These are phyloP conservation scores for Ornithoptera priamus DNA, from an alignment of 2,888 invertebrate species.

Conservation along the genomic window DNA sequence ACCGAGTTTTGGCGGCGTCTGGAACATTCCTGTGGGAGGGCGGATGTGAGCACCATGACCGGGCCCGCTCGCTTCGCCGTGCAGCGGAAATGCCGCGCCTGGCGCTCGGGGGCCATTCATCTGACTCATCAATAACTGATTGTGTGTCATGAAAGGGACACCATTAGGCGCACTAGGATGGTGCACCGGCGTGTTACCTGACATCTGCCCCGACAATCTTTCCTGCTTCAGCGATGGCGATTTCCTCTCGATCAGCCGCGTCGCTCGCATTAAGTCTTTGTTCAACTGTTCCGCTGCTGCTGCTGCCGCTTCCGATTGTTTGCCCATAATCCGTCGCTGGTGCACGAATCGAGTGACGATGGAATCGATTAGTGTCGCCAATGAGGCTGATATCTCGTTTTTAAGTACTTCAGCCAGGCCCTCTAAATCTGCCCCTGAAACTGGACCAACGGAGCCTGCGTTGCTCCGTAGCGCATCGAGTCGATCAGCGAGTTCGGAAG, in stretches of 20 bases:
- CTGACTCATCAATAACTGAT: constrained; percentile 74
- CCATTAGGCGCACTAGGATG: constrained; percentile 69
- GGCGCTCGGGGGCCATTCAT: constrained; percentile 82
- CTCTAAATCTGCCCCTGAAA: constrained; percentile 90
- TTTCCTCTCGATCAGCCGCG: constrained; percentile 90
- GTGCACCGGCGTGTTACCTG: constrained; percentile 80
- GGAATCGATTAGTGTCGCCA: constrained; percentile 92
- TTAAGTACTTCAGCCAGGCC: constrained; percentile 95
- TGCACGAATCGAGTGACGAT: constrained; percentile 92
- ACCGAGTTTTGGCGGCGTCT: constrained; percentile 89
- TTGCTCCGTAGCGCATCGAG: constrained; percentile 87
- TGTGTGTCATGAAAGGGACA: constrained; percentile 72
- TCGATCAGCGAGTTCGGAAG: constrained; percentile 88
- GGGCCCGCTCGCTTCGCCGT: constrained; percentile 81
- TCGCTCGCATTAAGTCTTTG: constrained; percentile 90
- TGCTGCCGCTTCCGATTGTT: constrained; percentile 88
- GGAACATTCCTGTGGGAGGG: constrained; percentile 89
- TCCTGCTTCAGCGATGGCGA: constrained; percentile 88
- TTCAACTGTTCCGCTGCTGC: constrained; percentile 91
- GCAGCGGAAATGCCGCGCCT: constrained; percentile 84
- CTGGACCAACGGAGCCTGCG: constrained; percentile 83
- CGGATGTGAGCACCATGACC: constrained; percentile 70
- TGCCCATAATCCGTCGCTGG: constrained; percentile 86
- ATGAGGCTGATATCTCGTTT: constrained; percentile 91
- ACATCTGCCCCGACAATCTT: constrained; percentile 76